Evolutionary conservation across 2,113 vertebrate species (phyloP).

Genomic region (Semnornis frantzii): DNA sequence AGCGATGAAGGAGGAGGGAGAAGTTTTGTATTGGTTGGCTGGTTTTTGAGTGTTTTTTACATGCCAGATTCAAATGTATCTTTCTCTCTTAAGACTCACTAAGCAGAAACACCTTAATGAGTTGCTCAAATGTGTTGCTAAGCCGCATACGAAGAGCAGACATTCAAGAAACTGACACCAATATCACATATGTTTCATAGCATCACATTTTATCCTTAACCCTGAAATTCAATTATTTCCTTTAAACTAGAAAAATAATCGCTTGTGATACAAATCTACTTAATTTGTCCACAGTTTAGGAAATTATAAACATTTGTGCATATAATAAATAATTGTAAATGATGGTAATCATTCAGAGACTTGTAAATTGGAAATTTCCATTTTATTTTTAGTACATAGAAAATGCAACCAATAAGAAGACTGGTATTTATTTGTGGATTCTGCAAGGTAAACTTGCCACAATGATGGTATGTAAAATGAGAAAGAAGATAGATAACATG

Average conservation of each 20-base stretch:
- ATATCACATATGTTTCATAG: conserved; percentile 57
- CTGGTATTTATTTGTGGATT: neutral
- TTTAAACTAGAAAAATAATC: conserved; percentile 64
- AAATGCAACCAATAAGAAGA: neutral
- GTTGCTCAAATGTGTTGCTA: conserved; percentile 66
- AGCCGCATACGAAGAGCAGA: conserved; percentile 54
- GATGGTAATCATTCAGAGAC: conserved; percentile 35
- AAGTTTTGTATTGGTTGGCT: conserved; percentile 41
- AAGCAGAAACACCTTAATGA: conserved; percentile 61
- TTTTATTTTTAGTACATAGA: conserved; percentile 18
- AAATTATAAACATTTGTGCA: conserved; percentile 48
- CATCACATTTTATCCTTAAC: conserved; percentile 63
- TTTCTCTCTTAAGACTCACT: conserved; percentile 30
- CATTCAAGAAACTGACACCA: conserved; percentile 50
- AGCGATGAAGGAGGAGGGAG: neutral
- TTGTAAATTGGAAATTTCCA: conserved; percentile 20
- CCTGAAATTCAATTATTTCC: conserved; percentile 67
- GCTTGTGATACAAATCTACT: conserved; percentile 42
- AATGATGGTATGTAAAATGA: conserved; percentile 36
- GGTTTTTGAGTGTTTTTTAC: conserved; percentile 37
- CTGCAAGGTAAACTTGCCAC: conserved; percentile 37
- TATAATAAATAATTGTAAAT: conserved; percentile 45
- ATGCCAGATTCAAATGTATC: neutral
- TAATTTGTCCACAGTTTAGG: conserved; percentile 31
- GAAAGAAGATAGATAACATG: conserved; percentile 27